Evolutionary conservation across 2,113 vertebrate genomes (phyloP).

Genomic region (Dicerorhinus sumatrensis): DNA sequence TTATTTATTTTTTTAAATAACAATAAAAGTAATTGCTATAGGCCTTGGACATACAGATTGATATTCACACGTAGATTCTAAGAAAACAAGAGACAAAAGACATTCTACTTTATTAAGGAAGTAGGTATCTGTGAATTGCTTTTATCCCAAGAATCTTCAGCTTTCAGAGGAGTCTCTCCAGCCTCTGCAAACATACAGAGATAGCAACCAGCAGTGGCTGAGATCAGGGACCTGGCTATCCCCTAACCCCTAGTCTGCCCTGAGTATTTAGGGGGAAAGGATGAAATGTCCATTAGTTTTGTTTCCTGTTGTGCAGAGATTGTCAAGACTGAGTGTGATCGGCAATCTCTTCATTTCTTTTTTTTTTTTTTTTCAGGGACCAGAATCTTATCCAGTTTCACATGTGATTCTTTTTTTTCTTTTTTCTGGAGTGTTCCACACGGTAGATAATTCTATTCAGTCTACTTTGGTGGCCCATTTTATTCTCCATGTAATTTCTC

Average conservation of each 20-base stretch:
- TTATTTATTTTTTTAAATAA: background rate
- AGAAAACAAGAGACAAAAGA: background rate
- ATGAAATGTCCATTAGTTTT: background rate
- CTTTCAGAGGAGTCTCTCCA: background rate
- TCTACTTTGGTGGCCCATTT: background rate
- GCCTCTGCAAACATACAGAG: background rate
- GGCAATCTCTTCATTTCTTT: background rate
- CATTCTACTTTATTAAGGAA: background rate
- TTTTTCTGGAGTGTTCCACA: background rate
- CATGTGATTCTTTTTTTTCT: background rate
- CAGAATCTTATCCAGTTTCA: background rate
- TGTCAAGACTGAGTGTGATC: background rate
- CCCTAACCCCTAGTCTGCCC: background rate
- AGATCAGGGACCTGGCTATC: background rate
- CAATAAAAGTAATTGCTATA: background rate
- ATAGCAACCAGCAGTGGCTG: background rate
- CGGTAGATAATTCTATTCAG: slow-evolving; percentile 5
- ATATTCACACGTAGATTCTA: background rate
- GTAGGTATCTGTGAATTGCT: background rate
- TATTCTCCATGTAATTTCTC: slow-evolving; percentile 45
- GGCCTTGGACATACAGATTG: background rate
- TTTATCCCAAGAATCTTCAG: background rate
- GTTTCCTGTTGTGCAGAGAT: background rate
- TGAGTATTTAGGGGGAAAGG: background rate
- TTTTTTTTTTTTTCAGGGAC: background rate